These are phyloP conservation scores for Bactericera cockerelli DNA, from an alignment of 1,140 invertebrate species.

Conservation along the genomic window DNA sequence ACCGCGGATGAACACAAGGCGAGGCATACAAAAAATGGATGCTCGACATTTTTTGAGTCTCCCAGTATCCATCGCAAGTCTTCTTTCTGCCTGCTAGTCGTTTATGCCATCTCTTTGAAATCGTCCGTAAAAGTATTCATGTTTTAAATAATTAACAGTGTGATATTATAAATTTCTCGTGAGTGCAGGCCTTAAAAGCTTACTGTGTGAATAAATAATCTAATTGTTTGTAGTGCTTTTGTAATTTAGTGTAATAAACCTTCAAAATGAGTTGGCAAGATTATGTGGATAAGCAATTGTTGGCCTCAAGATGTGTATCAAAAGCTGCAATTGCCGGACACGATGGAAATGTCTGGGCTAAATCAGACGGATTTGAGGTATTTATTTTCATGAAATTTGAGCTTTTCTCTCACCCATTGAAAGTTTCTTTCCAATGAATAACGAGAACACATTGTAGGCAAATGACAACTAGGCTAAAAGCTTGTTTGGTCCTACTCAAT, in stretches of 20 bases:
- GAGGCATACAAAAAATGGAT: not conserved
- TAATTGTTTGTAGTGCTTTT: not conserved
- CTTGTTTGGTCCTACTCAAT: too few relatives aligned
- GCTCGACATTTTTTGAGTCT: not conserved
- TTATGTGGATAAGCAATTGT: slow-evolving; percentile 93
- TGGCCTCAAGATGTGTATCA: slow-evolving; percentile 79
- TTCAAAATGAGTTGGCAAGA: slow-evolving; percentile 74
- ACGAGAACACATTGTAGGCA: too few relatives aligned
- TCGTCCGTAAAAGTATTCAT: not conserved
- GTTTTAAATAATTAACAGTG: not conserved
- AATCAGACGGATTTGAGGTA: slow-evolving; percentile 82
- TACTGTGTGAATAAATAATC: not conserved
- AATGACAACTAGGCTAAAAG: too few relatives aligned
- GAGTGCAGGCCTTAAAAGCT: not conserved
- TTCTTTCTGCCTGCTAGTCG: not conserved
- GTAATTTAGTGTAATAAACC: not conserved
- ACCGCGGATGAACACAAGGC: slow-evolving; percentile 6
- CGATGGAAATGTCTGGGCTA: slow-evolving; percentile 89
- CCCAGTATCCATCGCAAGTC: not conserved
- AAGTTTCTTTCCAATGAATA: too few relatives aligned
- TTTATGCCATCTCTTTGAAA: not conserved
- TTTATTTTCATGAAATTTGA: slow-evolving; percentile 24
- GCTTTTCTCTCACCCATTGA: not conserved
- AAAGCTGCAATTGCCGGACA: slow-evolving; percentile 87
- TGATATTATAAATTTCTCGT: not conserved